Evolutionary conservation across 2,888 invertebrate species (phyloP).

Genomic region (Heliothis peltigera): DNA sequence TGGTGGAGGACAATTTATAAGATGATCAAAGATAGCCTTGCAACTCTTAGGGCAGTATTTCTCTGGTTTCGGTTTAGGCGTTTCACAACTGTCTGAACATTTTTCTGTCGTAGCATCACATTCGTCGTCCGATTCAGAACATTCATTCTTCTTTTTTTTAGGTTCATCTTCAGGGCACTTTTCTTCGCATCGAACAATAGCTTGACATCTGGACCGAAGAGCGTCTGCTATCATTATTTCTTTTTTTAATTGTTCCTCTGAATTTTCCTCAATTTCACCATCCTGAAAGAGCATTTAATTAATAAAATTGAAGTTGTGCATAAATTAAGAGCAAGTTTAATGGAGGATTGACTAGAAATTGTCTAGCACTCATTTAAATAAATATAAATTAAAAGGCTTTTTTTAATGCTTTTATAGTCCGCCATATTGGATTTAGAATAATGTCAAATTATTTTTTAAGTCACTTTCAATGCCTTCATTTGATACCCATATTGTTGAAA

Average conservation of each 20-base stretch:
- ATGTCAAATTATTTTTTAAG: too few relatives aligned
- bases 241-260: background rate
- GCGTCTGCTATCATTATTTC: conserved; percentile 32
- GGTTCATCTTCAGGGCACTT: conserved; percentile 52
- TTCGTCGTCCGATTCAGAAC: background rate
- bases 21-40: conserved; percentile 11
- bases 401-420: too few relatives aligned
- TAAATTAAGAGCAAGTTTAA: too few relatives aligned
- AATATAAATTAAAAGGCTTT: too few relatives aligned
- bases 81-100: conserved; percentile 1
- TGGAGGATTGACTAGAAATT: too few relatives aligned
- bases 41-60: conserved; percentile 9
- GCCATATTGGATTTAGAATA: too few relatives aligned
- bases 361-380: too few relatives aligned
- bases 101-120: background rate
- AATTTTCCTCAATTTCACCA: background rate
- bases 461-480: too few relatives aligned
- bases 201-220: conserved; percentile 62
- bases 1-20: conserved; percentile 11
- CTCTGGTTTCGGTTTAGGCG: background rate
- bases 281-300: background rate
- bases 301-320: too few relatives aligned
- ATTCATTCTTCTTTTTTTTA: background rate
- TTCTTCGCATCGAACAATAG: conserved; percentile 58
- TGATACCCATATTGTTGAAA: too few relatives aligned